Evolutionary conservation across 2,797 vertebrate genomes (phyloP), one percentile per base, ranked within the genome.

Genomic region (Parambassis ranga): DNA sequence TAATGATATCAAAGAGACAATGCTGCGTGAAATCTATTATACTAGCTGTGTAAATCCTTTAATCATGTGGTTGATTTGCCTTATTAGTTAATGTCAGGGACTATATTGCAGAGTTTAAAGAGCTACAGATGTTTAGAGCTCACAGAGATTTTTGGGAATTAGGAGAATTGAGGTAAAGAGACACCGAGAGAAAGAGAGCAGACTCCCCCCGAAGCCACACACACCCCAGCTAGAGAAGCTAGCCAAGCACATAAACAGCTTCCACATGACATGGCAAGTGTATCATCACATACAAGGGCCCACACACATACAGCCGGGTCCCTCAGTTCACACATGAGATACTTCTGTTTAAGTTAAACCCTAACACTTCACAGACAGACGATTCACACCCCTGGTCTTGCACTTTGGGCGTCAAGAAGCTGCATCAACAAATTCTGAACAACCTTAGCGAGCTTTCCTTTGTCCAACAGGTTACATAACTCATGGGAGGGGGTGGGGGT

Each of bases 211-310:
- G 63, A 50, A 75, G 63, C 62, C 75, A 32, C 73, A 78, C 63
- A 87, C 86, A 82, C 79, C 79, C 87, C 65, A 26, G 37, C 52
- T 28, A 35, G n/a, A 77, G 59, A 49, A 31, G 65, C 41, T 23
- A 38, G 81, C 82, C 81, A 83, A 79, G 86, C 41, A 53, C 56
- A 72, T 47, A 76, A 91, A 90, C 75, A 79, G 81, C 77, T 86
- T 90, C 88, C 85, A 91, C 83, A 89, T 89, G 87, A 88, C 65
- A 75, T 71, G 69, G 75, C 71, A 75, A 68, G 75, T 43, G 39
- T 56, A 76, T 74, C 67, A 55, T 61, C 73, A 70, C 79, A 81
- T 30, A 41, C 66, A 58, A 31, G 43, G 5, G 41, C 56, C 61
- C 68, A 49, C 55, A 44, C 59, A 65, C 63, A 77, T 41, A 47